A percentile compares a stretch with the other conserved stretches of the same genome.
Evolutionary conservation across 2,797 vertebrate genomes (phyloP).

Genomic region (Poecilia wingei): DNA sequence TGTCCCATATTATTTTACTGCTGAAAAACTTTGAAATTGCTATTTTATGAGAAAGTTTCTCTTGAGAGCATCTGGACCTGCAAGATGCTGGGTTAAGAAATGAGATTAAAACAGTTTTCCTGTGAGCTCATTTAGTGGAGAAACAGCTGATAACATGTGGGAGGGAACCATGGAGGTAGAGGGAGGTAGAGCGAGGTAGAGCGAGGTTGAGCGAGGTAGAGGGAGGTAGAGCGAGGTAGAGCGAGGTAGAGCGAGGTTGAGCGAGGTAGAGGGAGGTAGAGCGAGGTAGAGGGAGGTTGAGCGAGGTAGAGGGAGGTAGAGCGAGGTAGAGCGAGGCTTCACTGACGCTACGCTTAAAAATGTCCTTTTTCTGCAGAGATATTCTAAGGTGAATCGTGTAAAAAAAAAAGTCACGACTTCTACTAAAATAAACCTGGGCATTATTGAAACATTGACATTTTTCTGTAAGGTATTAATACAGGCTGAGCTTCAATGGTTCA

Average conservation of each 20-base stretch:
- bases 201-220: too few species aligned
- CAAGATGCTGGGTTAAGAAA: neutral
- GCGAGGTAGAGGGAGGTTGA: too few species aligned
- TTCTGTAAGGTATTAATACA: neutral
- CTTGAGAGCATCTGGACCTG: neutral
- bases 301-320: too few species aligned
- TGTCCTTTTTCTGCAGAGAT: neutral
- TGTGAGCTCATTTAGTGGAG: neutral
- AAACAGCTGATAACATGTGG: constrained; percentile 12
- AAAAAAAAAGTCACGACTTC: neutral
- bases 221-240: too few species aligned
- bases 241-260: too few species aligned
- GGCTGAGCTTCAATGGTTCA: neutral
- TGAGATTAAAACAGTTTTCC: neutral
- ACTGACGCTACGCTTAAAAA: neutral
- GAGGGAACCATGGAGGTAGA: neutral
- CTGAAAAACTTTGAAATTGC: neutral
- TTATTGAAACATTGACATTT: neutral
- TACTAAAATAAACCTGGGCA: neutral
- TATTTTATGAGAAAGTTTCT: neutral
- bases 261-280: too few species aligned
- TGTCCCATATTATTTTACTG: neutral
- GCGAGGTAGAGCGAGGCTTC: too few species aligned
- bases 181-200: too few species aligned
- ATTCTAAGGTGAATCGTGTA: neutral